Conservation (phyloP, 2,888 invertebrate species). For the Carpatolechia fugitivella region DNA sequence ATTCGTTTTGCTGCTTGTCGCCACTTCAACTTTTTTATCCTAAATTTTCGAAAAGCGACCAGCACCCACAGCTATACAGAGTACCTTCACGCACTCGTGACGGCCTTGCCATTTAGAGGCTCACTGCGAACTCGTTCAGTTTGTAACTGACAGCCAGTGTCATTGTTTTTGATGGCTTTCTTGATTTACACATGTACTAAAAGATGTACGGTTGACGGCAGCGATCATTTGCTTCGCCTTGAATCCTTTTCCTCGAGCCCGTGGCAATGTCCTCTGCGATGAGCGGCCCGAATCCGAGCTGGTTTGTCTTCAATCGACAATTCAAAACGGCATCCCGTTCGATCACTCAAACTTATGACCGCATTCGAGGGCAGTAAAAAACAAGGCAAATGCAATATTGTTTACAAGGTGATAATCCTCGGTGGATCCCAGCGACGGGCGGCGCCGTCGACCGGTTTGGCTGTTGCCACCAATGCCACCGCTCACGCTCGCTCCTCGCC, state of each 20-base stretch:
- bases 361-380: conserved; percentile 36
- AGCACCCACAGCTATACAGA: conserved; percentile 9
- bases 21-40: conserved; percentile 59
- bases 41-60: conserved; percentile 47
- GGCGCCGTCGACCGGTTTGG: conserved; percentile 77
- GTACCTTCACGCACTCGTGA: conserved; percentile 35
- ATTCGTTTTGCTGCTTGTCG: conserved; percentile 67
- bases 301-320: conserved; percentile 14
- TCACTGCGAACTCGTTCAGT: conserved; percentile 28
- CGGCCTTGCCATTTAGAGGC: conserved; percentile 38
- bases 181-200: conserved; percentile 20
- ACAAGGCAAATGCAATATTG: conserved; percentile 65
- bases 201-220: conserved; percentile 20
- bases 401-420: conserved; percentile 73
- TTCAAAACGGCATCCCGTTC: conserved; percentile 30
- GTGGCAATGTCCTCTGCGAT: conserved; percentile 15
- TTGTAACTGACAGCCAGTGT: conserved; percentile 32
- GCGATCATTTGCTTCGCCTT: conserved; percentile 20
- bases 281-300: conserved; percentile 1
- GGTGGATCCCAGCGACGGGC: conserved; percentile 53
- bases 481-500: conserved; percentile 52
- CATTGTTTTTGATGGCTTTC: conserved; percentile 32
- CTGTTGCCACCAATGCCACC: conserved; percentile 72
- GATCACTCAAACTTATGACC: conserved; percentile 29
- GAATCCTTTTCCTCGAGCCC: conserved; percentile 21